Evolutionary conservation across 2,113 vertebrate species (phyloP), one percentile per base, ranked within the genome.

Genomic region (Coracopsis vasa): DNA sequence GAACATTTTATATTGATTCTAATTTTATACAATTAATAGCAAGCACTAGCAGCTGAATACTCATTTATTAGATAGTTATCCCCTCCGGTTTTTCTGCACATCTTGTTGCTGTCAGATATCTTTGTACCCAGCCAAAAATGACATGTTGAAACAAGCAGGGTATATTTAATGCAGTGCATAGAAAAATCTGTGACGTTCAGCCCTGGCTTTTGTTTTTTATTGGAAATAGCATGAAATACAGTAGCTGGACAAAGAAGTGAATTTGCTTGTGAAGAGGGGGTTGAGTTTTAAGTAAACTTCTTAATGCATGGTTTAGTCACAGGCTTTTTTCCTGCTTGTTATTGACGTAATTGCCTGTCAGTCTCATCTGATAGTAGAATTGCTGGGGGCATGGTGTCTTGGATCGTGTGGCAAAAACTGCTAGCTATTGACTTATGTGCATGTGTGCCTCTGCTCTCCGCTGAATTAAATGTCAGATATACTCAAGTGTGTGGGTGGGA

Each of bases 401-500:
- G 90, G 71, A 95, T 88, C 42, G 2, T 45, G 92, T 95, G 94
- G 93, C 92, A 94, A 80, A 93, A 97, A 53, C 93, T 86, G 92
- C 90, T 87, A 66, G 4, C 90, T 96, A 6, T 83, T 97, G 95
- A 96, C 90, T 97, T 91, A 20, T 7, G 85, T 96, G 79, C 82
- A 44, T 71, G 88, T 90, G 92, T 94, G 92, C 92, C 2, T 23
- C 79, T 92, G 94, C 95, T 97, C 90, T 91, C 47, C 0, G 31
- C 95, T 94, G 95, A 94, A 93, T 79, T 84, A 92, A 96, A 96
- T 93, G 95, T 97, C 96, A 97, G 92, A 88, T 92, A 80, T 51
- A 86, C 92, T 94, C 60, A 50, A 91, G 81, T 48, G 78, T 24
- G 84, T 69, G 84, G 28, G 90, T 96, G 89, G 85, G 87, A 69